Base-by-base conservation (phyloP, 2,888 invertebrate species). In the Elegia similella region DNA sequence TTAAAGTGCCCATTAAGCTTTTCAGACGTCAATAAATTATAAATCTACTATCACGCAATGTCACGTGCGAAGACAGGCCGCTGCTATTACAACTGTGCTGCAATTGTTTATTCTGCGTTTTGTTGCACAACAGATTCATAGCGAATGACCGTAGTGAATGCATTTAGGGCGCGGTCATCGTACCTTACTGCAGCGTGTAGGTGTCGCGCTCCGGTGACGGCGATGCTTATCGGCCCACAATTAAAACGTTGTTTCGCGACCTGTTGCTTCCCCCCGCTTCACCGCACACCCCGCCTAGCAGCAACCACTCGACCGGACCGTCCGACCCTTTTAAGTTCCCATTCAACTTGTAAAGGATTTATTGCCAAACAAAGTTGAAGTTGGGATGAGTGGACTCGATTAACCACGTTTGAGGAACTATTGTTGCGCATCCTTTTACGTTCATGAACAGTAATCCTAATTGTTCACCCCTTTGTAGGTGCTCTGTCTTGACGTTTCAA, bases 241-340 rank as follows among this genome's bases (percentile, higher is more conserved):
- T 90, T 89, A 89, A 87, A 88, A 80, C 79, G 80, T 85, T 85
- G 83, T 86, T 88, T 87, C 82, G 89, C 88, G 89, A 89, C 90
- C 87, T 90, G 90, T 90, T 89, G 90, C 86, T 78, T 82, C 78
- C 72, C 69, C 55, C 48, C 42, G 52, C 57, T 54, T 42, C 71
- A 56, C 50, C 59, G 61, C 59, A 59, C 54, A 68, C 66, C 71
- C 64, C 68, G 70, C 70, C 71, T 72, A 68, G 67, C 66, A 67
- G 48, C 48, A 62, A 69, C 67, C 68, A 69, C 72, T 72, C 70
- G 70, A 72, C 74, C 72, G 70, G 73, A 76, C 73, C 69, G 70
- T 62, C 70, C 71, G 67, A 64, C 73, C 72, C 74, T 76, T 73
- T 65, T 69, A 64, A 71, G 68, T 68, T 70, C 70, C 66, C 65